phyloP scores from a whole-genome alignment of 1,140 invertebrate species.

The Drosophila erecta region DNA sequence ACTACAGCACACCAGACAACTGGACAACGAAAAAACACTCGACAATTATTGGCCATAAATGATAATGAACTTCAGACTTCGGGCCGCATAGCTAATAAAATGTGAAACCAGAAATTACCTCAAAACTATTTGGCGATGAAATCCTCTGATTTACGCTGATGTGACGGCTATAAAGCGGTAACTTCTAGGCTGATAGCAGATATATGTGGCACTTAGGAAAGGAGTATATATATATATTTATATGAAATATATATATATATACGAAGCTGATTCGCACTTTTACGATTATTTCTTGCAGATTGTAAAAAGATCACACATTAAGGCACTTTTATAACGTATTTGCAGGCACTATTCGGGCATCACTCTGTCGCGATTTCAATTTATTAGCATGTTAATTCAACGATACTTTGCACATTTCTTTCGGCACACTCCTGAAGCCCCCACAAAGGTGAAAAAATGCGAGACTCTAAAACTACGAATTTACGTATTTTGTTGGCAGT shows the following conservation, averaged over 20 bases:
- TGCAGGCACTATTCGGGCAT: slow-evolving; percentile 46
- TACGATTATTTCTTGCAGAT: slow-evolving; percentile 37
- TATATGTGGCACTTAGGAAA: neutral
- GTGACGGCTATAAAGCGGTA: slow-evolving; percentile 38
- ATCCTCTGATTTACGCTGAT: slow-evolving; percentile 57
- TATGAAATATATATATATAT: slow-evolving; percentile 5
- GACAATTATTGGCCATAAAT: slow-evolving; percentile 49
- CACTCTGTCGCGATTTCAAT: slow-evolving; percentile 32
- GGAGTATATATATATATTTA: neutral
- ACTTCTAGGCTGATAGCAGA: slow-evolving; percentile 20
- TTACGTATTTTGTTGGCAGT: slow-evolving; percentile 29
- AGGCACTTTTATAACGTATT: slow-evolving; percentile 47
- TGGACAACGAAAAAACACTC: slow-evolving; percentile 9
- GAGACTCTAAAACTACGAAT: slow-evolving; percentile 56
- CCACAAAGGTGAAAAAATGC: neutral
- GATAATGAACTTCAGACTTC: slow-evolving; percentile 30
- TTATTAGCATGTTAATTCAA: slow-evolving; percentile 34
- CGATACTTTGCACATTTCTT: slow-evolving; percentile 63
- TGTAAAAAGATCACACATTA: slow-evolving; percentile 45
- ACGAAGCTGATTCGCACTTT: slow-evolving; percentile 37
- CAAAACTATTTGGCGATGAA: slow-evolving; percentile 34
- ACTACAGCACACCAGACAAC: neutral
- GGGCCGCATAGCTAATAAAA: slow-evolving; percentile 16
- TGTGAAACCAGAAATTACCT: slow-evolving; percentile 58
- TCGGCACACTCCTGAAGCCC: slow-evolving; percentile 10